Conservation (phyloP, 2,797 vertebrate genomes). For the Nasua narica region DNA sequence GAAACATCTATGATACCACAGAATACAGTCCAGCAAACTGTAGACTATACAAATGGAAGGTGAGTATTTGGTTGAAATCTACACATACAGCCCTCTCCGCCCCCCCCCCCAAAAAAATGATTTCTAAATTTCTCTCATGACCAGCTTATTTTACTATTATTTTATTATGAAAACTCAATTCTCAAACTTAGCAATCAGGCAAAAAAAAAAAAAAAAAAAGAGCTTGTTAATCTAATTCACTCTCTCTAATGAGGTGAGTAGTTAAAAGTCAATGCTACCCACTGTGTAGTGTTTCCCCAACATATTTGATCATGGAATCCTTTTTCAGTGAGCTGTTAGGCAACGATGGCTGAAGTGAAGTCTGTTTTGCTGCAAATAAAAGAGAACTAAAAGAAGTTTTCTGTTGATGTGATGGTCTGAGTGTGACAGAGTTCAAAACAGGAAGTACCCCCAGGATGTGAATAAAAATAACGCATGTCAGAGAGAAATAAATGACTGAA, state of each 20-base stretch:
- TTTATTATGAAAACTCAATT: neutral
- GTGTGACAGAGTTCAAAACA: neutral
- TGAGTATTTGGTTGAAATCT: neutral
- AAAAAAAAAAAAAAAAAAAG: neutral
- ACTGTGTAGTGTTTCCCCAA: neutral
- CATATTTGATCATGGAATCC: neutral
- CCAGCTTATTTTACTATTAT: neutral
- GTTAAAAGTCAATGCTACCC: neutral
- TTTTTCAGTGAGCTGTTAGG: neutral
- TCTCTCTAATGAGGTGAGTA: neutral
- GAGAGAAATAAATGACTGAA: neutral
- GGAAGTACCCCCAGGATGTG: neutral
- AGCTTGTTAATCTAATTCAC: neutral
- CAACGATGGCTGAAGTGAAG: neutral
- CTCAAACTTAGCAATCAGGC: neutral
- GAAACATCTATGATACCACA: neutral
- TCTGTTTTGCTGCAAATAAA: neutral
- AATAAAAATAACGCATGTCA: neutral
- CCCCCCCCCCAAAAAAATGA: neutral
- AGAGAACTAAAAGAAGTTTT: neutral
- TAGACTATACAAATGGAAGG: neutral
- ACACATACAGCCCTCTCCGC: neutral
- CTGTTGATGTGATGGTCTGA: neutral
- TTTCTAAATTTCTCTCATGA: neutral
- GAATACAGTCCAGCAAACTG: neutral